Evolutionary conservation across 2,113 vertebrate species (phyloP).

Genomic region (Myxocyprinus asiaticus): DNA sequence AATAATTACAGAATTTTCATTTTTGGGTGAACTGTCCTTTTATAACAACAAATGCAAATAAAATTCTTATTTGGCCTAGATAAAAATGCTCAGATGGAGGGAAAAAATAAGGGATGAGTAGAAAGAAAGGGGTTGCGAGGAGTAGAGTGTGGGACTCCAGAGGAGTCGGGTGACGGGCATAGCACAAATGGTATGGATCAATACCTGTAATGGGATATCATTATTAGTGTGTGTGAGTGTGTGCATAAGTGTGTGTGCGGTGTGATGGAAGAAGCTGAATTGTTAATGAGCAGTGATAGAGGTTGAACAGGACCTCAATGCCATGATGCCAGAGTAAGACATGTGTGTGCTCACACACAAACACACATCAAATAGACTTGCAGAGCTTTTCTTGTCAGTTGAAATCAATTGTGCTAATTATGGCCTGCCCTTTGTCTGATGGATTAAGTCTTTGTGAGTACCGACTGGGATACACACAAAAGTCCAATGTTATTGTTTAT

Average conservation of each 20-base stretch:
- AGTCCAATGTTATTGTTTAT: not conserved
- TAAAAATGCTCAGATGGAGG: not conserved
- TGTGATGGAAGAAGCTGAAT: conserved; percentile 42
- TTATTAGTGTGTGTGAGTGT: conserved; percentile 37
- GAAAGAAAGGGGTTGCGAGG: not conserved
- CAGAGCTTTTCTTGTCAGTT: conserved; percentile 26
- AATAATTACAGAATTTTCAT: too few relatives aligned
- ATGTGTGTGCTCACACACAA: not conserved
- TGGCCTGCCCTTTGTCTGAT: conserved; percentile 23
- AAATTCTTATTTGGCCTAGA: too few relatives aligned
- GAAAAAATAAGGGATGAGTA: not conserved
- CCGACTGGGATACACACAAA: not conserved
- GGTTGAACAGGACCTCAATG: conserved; percentile 29
- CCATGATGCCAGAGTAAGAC: not conserved
- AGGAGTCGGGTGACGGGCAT: conserved; percentile 46
- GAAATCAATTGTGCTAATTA: conserved; percentile 45
- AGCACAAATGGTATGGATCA: conserved; percentile 51
- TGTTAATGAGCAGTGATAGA: conserved; percentile 41
- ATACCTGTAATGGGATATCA: conserved; percentile 58
- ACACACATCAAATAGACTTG: conserved; percentile 23
- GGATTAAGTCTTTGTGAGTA: not conserved
- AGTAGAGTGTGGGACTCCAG: conserved; percentile 27
- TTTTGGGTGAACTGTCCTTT: too few relatives aligned
- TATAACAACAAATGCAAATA: too few relatives aligned
- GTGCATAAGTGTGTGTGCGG: not conserved